These are phyloP conservation scores for Caenorhabditis sp. DNA, from an alignment of 2,888 invertebrate species.

Conservation along the genomic window DNA sequence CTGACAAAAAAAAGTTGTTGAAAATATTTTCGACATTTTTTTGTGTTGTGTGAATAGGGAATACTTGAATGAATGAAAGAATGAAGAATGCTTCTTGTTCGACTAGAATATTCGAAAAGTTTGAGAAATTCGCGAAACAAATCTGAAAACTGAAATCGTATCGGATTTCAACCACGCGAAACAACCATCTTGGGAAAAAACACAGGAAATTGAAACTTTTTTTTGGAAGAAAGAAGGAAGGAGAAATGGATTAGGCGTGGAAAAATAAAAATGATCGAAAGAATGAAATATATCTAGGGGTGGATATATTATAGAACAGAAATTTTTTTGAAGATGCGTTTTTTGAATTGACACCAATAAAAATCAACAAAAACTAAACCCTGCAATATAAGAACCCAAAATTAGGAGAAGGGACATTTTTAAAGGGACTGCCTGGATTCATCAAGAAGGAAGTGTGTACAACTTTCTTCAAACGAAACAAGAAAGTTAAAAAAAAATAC, in stretches of 20 bases:
- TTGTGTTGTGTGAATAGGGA: not conserved
- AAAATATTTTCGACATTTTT: not conserved
- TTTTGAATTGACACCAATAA: no score
- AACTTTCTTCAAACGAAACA: no score
- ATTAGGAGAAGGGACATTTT: no score
- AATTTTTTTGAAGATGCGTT: no score
- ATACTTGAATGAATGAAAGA: not conserved
- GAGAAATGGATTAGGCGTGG: not conserved
- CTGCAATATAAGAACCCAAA: no score
- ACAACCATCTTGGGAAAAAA: not conserved
- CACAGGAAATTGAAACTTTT: not conserved
- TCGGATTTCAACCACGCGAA: not conserved
- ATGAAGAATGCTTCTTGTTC: not conserved
- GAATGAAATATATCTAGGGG: not conserved
- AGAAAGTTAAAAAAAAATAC: no score
- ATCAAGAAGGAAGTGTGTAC: no score
- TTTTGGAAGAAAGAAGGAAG: not conserved
- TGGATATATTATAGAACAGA: no score
- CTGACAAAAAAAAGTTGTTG: constrained; percentile 1
- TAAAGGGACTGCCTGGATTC: no score
- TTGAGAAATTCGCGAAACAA: not conserved
- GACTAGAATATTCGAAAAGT: not conserved
- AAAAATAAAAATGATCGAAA: not conserved
- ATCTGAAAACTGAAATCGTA: not conserved
- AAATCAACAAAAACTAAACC: no score